Percentiles rank a stretch among this genome's conserved stretches.
Evolutionary conservation across 2,888 invertebrate species (phyloP).

Genomic region (Drosophila pseudotakahashii): DNA sequence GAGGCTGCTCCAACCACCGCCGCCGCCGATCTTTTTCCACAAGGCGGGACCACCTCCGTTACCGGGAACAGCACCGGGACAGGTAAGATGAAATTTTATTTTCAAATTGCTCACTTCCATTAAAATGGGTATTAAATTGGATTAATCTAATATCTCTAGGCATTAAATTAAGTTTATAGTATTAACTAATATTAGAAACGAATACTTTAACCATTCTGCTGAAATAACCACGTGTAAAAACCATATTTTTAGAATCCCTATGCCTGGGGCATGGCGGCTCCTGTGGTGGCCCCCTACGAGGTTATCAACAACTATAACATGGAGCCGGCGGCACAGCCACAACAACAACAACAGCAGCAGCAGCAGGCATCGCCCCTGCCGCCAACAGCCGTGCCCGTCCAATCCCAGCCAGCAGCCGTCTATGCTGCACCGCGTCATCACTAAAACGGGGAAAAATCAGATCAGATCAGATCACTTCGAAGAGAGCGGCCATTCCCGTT

Average conservation of each 20-base stretch:
- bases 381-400: conserved; percentile 3
- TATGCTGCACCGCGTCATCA: conserved; percentile 44
- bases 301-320: conserved; percentile 37
- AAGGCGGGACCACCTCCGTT: conserved; percentile 20
- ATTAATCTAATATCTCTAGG: no score
- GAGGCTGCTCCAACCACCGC: conserved; percentile 18
- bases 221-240: not conserved
- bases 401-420: conserved; percentile 23
- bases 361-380: conserved; percentile 12
- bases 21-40: conserved; percentile 42
- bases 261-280: conserved; percentile 59
- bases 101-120: no score
- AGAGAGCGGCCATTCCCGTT: not conserved
- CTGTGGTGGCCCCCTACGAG: conserved; percentile 42
- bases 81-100: conserved; percentile 12
- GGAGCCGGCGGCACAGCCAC: conserved; percentile 9
- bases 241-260: conserved; percentile 42
- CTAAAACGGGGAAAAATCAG: not conserved
- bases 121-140: no score
- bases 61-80: conserved; percentile 16
- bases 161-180: no score
- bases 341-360: conserved; percentile 30
- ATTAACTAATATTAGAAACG: no score
- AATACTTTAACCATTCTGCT: no score
- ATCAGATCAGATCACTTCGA: not conserved